Evolutionary conservation across 2,797 vertebrate species (phyloP).

Genomic region (Falco novaeseelandiae): DNA sequence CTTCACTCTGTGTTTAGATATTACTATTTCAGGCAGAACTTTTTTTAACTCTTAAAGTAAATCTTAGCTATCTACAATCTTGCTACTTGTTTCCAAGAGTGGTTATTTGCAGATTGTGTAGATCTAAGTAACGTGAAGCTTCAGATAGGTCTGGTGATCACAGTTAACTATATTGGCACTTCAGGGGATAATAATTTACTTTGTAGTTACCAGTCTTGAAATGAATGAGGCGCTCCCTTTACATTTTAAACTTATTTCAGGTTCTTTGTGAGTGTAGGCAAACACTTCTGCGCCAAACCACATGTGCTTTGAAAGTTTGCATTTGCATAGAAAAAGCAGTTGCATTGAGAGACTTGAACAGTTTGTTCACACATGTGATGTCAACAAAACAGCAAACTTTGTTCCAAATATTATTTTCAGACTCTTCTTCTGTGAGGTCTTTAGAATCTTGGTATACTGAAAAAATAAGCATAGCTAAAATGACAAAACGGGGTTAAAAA

Average conservation of each 20-base stretch:
- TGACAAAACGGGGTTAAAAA: not conserved
- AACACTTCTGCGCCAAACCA: accelerated
- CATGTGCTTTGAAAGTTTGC: not conserved
- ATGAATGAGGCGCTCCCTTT: not conserved
- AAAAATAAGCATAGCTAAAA: not conserved
- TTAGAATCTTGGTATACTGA: not conserved
- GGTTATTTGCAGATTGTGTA: not conserved
- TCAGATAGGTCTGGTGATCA: not conserved
- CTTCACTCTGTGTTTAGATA: not conserved
- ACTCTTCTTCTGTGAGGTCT: not conserved
- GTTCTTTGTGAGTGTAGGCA: not conserved
- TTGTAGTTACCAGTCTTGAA: not conserved
- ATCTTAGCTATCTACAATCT: not conserved
- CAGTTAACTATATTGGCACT: not conserved
- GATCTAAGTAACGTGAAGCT: not conserved
- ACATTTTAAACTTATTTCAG: not conserved
- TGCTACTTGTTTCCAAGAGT: not conserved
- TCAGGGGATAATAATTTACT: not conserved
- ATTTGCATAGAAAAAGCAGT: not conserved
- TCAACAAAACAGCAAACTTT: not conserved
- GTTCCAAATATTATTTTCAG: not conserved
- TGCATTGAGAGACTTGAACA: not conserved
- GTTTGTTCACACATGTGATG: not conserved
- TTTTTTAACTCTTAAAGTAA: not conserved
- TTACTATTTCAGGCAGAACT: not conserved